Conservation (phyloP, 2,113 vertebrate species). For the Dendrocopos noguchii region DNA sequence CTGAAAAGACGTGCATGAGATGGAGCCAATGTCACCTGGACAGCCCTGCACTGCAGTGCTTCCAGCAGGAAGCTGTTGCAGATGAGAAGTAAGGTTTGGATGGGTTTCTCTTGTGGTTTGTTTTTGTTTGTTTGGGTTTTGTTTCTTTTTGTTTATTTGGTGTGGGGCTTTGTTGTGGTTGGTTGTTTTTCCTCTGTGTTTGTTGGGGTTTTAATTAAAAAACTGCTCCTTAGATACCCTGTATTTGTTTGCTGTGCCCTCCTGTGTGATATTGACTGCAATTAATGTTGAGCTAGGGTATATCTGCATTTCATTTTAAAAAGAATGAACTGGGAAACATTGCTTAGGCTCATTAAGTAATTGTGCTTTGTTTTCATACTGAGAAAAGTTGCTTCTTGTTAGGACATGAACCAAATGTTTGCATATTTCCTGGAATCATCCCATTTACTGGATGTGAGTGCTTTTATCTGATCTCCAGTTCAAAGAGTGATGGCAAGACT, state of each 20-base stretch:
- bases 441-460: neutral
- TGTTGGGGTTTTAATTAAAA: neutral
- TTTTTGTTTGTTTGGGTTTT: neutral
- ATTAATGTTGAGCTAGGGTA: neutral
- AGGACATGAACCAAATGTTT: neutral
- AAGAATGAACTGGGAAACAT: neutral
- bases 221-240: neutral
- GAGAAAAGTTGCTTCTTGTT: neutral
- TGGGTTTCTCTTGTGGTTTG: neutral
- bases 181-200: neutral
- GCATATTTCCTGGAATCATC: neutral
- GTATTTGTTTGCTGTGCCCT: neutral
- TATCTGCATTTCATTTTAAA: constrained; percentile 18
- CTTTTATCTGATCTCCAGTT: neutral
- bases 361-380: neutral
- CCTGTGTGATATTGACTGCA: neutral
- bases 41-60: neutral
- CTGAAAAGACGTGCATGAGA: fast-evolving
- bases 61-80: neutral
- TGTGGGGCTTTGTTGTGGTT: too few species aligned
- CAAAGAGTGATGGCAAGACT: neutral
- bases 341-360: neutral
- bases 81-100: neutral
- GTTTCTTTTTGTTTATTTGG: neutral
- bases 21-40: neutral